Percentiles rank a stretch among this genome's conserved stretches.
Evolutionary conservation across 2,113 vertebrate species (phyloP).

Genomic region (Tetrao urogallus): DNA sequence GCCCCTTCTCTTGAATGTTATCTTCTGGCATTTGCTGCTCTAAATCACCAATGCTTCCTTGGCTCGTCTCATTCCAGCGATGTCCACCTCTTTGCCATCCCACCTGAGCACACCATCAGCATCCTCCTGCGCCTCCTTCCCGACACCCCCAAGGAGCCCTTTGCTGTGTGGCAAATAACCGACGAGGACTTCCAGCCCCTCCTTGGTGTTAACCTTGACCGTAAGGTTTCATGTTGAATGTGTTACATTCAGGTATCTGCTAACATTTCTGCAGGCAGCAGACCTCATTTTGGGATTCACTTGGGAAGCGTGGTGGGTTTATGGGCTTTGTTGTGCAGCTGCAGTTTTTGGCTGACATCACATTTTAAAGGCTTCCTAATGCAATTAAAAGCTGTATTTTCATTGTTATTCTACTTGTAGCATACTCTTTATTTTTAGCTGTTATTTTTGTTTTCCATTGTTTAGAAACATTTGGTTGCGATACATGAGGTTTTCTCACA

Average conservation of each 20-base stretch:
- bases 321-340: background rate
- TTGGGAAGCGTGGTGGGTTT: background rate
- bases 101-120: slow-evolving; percentile 85
- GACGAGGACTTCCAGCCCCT: slow-evolving; percentile 90
- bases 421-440: background rate
- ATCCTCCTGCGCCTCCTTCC: slow-evolving; percentile 88
- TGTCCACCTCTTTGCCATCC: slow-evolving; percentile 82
- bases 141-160: slow-evolving; percentile 85
- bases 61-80: slow-evolving; percentile 53
- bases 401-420: background rate
- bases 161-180: slow-evolving; percentile 91
- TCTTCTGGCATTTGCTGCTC: background rate
- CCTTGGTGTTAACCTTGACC: slow-evolving; percentile 88
- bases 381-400: background rate
- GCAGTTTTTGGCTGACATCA: background rate
- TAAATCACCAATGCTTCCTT: accelerated
- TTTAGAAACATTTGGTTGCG: background rate
- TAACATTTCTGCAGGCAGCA: background rate
- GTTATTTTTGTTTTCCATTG: background rate
- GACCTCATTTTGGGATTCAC: background rate
- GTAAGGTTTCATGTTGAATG: slow-evolving; percentile 77
- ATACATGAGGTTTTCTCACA: background rate
- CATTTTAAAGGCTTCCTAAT: background rate
- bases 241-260: background rate
- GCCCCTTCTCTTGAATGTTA: background rate